These are phyloP conservation scores for Poeciliopsis occidentalis DNA, from an alignment of 2,113 vertebrate genomes.

Conservation along the genomic window DNA sequence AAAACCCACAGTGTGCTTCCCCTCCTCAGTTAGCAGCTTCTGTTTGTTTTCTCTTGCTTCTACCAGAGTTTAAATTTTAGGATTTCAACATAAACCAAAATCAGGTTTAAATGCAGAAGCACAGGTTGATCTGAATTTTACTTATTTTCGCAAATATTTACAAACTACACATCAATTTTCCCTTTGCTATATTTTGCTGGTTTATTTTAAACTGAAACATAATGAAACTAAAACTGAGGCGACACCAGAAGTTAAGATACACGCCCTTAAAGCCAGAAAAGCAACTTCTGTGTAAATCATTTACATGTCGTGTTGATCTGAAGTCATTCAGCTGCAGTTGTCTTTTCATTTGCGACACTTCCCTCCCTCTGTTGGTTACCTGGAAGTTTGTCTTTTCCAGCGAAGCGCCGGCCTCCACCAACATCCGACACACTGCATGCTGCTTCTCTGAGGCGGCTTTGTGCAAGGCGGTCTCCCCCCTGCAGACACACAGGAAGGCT, in stretches of 20 bases:
- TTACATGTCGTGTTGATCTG: neutral
- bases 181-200: neutral
- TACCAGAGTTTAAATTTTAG: neutral
- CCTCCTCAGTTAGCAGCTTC: neutral
- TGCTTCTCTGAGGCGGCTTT: constrained; percentile 91
- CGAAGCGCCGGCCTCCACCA: constrained; percentile 92
- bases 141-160: no score
- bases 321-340: constrained; percentile 3
- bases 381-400: constrained; percentile 90
- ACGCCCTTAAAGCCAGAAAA: neutral
- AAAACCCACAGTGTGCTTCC: no score
- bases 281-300: neutral
- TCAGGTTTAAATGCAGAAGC: no score
- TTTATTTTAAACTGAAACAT: neutral
- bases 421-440: constrained; percentile 85
- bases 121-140: no score
- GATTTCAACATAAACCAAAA: neutral
- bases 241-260: neutral
- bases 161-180: no score
- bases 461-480: constrained; percentile 94
- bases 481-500: constrained; percentile 52
- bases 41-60: neutral
- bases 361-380: constrained; percentile 59
- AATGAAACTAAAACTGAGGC: neutral
- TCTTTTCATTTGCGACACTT: neutral